A percentile compares a stretch with the other conserved stretches of the same genome.
These are phyloP conservation scores for Epistrophella euchroma DNA, from an alignment of 2,888 invertebrate genomes.

Conservation along the genomic window DNA sequence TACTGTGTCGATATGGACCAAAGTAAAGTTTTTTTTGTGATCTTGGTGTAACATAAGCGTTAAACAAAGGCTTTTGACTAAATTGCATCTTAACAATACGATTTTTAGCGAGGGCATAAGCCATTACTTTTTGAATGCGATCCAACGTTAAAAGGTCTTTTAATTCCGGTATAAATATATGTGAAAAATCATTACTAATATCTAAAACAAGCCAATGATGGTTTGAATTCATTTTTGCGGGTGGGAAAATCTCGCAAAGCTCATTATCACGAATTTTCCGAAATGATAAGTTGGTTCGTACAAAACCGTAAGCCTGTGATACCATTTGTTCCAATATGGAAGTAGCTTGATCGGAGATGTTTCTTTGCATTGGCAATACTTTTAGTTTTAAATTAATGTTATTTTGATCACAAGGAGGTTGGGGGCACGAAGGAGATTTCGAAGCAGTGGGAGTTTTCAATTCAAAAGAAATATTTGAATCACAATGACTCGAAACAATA, in stretches of 20 bases:
- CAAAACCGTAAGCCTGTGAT: slow-evolving; percentile 73
- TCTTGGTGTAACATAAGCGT: slow-evolving; percentile 81
- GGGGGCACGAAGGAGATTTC: neutral
- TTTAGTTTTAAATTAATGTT: slow-evolving; percentile 36
- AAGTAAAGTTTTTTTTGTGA: slow-evolving; percentile 81
- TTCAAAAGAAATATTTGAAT: neutral
- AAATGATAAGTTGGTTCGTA: slow-evolving; percentile 80
- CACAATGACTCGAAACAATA: neutral
- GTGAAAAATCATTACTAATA: slow-evolving; percentile 82
- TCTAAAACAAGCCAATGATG: slow-evolving; percentile 83
- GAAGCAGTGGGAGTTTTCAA: neutral
- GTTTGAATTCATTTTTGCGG: slow-evolving; percentile 78
- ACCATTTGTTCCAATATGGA: slow-evolving; percentile 67
- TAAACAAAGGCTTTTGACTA: slow-evolving; percentile 80
- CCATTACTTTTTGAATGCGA: slow-evolving; percentile 81
- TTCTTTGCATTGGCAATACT: slow-evolving; percentile 53
- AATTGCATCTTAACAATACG: slow-evolving; percentile 82
- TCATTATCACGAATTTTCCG: slow-evolving; percentile 79
- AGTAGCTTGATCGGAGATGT: slow-evolving; percentile 53
- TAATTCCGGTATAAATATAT: slow-evolving; percentile 82
- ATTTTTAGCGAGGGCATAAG: slow-evolving; percentile 78
- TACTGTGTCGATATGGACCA: slow-evolving; percentile 80
- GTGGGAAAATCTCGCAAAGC: slow-evolving; percentile 79
- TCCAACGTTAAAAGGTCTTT: slow-evolving; percentile 81
- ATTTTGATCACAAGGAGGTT: neutral